These are phyloP conservation scores for Trichonephila inaurata DNA, from an alignment of 1,140 invertebrate species.

Conservation along the genomic window DNA sequence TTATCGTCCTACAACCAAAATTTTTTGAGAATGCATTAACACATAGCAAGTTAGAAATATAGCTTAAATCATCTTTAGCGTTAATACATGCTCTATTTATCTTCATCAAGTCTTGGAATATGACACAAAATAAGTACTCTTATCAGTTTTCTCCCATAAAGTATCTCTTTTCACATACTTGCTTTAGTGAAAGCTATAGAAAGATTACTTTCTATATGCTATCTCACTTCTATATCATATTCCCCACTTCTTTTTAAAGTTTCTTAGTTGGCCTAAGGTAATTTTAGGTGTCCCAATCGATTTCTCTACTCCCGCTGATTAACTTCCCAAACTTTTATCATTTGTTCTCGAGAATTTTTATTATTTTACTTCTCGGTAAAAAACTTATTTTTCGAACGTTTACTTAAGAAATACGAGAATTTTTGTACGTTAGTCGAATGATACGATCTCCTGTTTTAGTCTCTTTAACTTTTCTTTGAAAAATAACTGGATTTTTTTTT, in stretches of 20 bases:
- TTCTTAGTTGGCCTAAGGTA: background rate
- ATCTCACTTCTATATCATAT: background rate
- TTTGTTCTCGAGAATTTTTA: background rate
- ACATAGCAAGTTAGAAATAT: no score
- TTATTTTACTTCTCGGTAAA: background rate
- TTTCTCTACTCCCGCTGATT: conserved; percentile 1
- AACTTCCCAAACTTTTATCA: conserved; percentile 20
- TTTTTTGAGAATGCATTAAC: no score
- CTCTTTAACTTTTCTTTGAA: background rate
- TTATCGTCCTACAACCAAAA: no score
- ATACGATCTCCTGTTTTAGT: background rate
- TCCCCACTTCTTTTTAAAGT: background rate
- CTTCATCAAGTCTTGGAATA: background rate
- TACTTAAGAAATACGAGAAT: background rate
- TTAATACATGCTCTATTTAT: background rate
- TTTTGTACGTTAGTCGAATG: background rate
- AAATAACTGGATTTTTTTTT: background rate
- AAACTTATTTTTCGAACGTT: background rate
- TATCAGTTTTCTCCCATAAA: background rate
- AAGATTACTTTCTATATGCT: background rate
- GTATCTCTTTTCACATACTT: background rate
- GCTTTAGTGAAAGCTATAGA: background rate
- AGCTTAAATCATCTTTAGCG: background rate
- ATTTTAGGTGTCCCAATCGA: conserved; percentile 21
- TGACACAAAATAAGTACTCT: background rate